Conservation (phyloP, 1,140 invertebrate species). For the Drosophila athabasca region DNA sequence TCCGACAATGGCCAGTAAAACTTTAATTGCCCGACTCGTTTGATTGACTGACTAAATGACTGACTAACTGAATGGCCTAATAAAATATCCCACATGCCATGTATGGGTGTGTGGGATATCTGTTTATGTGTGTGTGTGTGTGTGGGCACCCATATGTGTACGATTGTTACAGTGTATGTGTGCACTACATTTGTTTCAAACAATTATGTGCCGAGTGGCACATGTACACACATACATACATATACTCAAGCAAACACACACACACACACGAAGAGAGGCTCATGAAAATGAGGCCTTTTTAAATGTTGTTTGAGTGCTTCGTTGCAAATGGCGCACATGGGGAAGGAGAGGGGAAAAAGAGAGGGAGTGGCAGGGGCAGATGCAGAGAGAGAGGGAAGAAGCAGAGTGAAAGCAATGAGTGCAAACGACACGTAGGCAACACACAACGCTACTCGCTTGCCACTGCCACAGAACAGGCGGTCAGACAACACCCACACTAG, state of each 20-base stretch:
- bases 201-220: conserved; percentile 74
- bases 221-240: background rate
- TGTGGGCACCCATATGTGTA: conserved; percentile 14
- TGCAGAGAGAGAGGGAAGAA: background rate
- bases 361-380: background rate
- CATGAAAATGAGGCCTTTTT: conserved; percentile 79
- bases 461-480: conserved; percentile 28
- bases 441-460: conserved; percentile 18
- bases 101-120: conserved; percentile 16
- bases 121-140: conserved; percentile 6
- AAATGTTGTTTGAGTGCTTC: conserved; percentile 78
- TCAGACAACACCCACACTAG: conserved; percentile 40
- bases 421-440: conserved; percentile 65
- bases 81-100: conserved; percentile 63
- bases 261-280: conserved; percentile 33
- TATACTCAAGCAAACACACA: conserved; percentile 17
- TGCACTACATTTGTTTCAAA: conserved; percentile 77
- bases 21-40: conserved; percentile 72
- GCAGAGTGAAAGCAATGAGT: conserved; percentile 40
- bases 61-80: conserved; percentile 78
- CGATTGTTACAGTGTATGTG: conserved; percentile 17
- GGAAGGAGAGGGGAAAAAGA: background rate
- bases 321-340: conserved; percentile 65
- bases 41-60: conserved; percentile 79
- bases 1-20: conserved; percentile 69